Conservation (phyloP, 2,888 invertebrate species). For the Catocala sponsa region DNA sequence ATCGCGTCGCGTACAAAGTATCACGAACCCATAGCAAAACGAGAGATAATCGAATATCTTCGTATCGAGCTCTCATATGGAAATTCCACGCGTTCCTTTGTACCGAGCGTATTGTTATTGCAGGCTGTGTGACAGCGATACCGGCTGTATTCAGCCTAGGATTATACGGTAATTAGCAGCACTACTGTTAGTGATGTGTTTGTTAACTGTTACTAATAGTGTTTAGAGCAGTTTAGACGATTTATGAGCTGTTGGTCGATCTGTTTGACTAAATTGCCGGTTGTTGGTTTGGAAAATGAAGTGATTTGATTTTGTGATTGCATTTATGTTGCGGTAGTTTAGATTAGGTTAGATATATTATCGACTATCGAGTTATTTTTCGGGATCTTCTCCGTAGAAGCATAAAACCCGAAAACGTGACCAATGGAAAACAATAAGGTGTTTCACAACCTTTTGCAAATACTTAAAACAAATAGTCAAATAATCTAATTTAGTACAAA, state of each 20-base stretch:
- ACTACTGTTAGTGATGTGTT: slow-evolving; percentile 12
- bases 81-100: slow-evolving; percentile 25
- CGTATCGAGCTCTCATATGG: slow-evolving; percentile 15
- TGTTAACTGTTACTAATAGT: neutral
- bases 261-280: slow-evolving; percentile 1
- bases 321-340: too few relatives aligned
- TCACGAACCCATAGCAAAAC: neutral
- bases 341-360: too few relatives aligned
- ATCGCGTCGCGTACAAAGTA: slow-evolving; percentile 14
- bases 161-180: slow-evolving; percentile 41
- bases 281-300: neutral
- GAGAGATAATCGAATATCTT: slow-evolving; percentile 18
- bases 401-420: too few relatives aligned
- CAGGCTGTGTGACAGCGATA: slow-evolving; percentile 35
- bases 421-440: too few relatives aligned
- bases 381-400: too few relatives aligned
- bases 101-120: slow-evolving; percentile 27
- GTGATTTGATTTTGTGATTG: too few relatives aligned
- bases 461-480: too few relatives aligned
- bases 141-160: slow-evolving; percentile 7
- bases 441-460: too few relatives aligned
- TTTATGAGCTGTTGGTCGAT: too few relatives aligned
- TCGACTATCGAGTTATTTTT: too few relatives aligned
- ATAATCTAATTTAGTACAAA: too few relatives aligned
- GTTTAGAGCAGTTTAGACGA: neutral